These are phyloP conservation scores for Electrona antarctica DNA, from an alignment of 2,113 vertebrate genomes.

Conservation along the genomic window DNA sequence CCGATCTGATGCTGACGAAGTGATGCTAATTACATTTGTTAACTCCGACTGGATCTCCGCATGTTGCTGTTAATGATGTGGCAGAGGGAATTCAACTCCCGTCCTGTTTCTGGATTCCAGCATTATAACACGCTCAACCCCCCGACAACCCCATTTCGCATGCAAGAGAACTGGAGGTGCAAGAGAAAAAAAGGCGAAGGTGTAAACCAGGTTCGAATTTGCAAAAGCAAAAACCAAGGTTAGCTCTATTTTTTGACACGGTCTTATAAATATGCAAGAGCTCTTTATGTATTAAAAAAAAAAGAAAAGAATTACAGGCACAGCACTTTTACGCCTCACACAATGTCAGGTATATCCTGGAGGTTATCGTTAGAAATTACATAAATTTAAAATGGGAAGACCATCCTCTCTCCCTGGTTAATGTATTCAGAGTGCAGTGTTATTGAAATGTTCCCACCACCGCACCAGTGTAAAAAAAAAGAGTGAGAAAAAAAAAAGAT, in stretches of 20 bases:
- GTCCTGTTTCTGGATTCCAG: conserved; percentile 38
- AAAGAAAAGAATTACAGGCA: conserved; percentile 62
- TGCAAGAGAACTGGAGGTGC: conserved; percentile 45
- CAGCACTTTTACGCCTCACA: conserved; percentile 70
- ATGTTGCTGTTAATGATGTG: conserved; percentile 16
- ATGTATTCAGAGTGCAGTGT: conserved; percentile 61
- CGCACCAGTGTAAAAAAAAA: conserved; percentile 18
- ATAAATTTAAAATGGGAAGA: conserved; percentile 66
- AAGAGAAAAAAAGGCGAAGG: conserved; percentile 14
- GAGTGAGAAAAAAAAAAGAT: conserved; percentile 22
- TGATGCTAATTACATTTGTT: conserved; percentile 58
- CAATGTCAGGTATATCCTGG: conserved; percentile 69
- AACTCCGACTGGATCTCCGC: conserved; percentile 35
- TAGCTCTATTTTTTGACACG: conserved; percentile 67
- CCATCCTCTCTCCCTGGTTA: conserved; percentile 52
- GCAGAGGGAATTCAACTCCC: conserved; percentile 30
- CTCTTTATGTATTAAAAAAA: conserved; percentile 48
- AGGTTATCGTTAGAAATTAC: conserved; percentile 73
- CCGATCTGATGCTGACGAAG: conserved; percentile 50
- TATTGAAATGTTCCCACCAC: conserved; percentile 62
- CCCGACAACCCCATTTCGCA: conserved; percentile 39
- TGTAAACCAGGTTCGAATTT: conserved; percentile 54
- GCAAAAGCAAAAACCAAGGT: conserved; percentile 69
- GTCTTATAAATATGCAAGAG: conserved; percentile 75
- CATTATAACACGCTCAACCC: conserved; percentile 40